These are phyloP conservation scores for Chaenodraco wilsoni DNA, from an alignment of 2,797 vertebrate species.

Conservation along the genomic window DNA sequence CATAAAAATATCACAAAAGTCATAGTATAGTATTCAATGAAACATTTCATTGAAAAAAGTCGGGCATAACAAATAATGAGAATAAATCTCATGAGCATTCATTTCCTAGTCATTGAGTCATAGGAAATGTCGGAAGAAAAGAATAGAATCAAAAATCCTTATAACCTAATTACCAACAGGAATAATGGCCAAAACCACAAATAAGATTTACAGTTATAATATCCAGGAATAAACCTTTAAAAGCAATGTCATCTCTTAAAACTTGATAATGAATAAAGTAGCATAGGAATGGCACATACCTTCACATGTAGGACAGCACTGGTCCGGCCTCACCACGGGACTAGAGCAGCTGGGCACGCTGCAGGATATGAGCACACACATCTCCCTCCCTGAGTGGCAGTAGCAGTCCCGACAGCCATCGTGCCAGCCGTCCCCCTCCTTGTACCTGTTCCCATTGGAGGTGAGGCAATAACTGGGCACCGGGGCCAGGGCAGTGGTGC, in stretches of 20 bases:
- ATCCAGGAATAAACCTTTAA: not conserved
- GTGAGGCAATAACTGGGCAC: constrained; percentile 78
- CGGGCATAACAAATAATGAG: no score
- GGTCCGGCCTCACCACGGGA: constrained; percentile 81
- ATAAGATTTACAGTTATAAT: not conserved
- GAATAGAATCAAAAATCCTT: not conserved
- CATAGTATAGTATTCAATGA: no score
- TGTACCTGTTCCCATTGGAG: constrained; percentile 77
- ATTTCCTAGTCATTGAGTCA: no score
- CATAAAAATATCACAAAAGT: no score
- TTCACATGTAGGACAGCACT: constrained; percentile 87
- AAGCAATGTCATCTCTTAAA: not conserved
- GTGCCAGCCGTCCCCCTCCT: constrained; percentile 85
- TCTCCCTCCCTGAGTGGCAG: constrained; percentile 85
- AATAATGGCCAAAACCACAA: not conserved
- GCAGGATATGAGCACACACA: constrained; percentile 88
- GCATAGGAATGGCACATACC: constrained; percentile 65
- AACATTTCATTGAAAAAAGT: no score
- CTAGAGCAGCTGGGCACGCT: constrained; percentile 81
- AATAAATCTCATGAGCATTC: no score
- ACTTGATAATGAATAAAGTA: not conserved
- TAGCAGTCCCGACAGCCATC: constrained; percentile 88
- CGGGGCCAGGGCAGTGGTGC: constrained; percentile 58
- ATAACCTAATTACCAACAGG: not conserved
- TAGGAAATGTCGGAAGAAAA: no score